Evolutionary conservation across 2,113 vertebrate species (phyloP).

Genomic region (Murina feae): DNA sequence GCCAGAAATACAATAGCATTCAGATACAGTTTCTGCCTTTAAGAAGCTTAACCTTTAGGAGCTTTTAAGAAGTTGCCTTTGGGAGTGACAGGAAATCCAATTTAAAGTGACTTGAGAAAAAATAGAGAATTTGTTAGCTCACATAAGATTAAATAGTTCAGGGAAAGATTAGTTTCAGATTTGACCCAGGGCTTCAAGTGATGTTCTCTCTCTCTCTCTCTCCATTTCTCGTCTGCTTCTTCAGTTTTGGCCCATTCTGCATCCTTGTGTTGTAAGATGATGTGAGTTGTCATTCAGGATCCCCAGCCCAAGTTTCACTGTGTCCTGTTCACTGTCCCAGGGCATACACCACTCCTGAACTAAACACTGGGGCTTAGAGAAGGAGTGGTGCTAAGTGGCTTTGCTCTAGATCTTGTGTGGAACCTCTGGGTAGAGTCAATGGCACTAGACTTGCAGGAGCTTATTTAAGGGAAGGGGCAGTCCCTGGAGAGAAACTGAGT

Average conservation of each 20-base stretch:
- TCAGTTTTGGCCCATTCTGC: neutral
- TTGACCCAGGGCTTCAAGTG: neutral
- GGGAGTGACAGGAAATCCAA: neutral
- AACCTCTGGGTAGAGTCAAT: neutral
- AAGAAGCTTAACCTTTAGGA: constrained; percentile 18
- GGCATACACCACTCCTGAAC: neutral
- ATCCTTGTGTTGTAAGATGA: neutral
- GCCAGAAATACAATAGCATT: neutral
- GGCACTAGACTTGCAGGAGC: neutral
- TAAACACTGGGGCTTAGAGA: neutral
- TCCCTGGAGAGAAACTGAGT: neutral
- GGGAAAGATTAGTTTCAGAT: neutral
- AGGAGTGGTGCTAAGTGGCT: neutral
- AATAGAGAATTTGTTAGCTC: neutral
- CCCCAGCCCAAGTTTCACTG: neutral
- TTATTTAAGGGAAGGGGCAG: neutral
- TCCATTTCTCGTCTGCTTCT: neutral
- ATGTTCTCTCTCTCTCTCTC: neutral
- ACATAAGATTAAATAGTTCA: neutral
- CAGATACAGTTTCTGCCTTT: neutral
- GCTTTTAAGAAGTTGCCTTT: neutral
- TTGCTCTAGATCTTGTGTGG: neutral
- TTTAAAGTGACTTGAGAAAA: neutral
- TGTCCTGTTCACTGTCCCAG: neutral
- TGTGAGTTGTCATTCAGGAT: neutral